A percentile compares a stretch with the other conserved stretches of the same genome.
Evolutionary conservation across 1,140 invertebrate genomes (phyloP).

Genomic region (Daktulosphaira vitifoliae): DNA sequence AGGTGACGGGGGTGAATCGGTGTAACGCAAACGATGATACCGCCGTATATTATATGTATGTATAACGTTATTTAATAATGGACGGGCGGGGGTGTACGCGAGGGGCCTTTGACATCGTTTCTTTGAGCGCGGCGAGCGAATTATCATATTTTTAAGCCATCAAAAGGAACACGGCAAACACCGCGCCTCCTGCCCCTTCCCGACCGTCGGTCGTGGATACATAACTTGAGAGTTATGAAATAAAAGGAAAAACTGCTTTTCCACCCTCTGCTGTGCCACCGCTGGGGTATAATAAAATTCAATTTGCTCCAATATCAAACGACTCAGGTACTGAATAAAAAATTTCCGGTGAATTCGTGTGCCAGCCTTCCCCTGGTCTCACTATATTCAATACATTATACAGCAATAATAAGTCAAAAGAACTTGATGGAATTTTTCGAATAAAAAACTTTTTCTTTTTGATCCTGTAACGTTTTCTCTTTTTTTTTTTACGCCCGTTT

Average conservation of each 20-base stretch:
- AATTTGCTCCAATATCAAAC: conserved; percentile 31
- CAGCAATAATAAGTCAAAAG: conserved; percentile 33
- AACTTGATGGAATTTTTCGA: conserved; percentile 33
- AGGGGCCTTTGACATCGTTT: conserved; percentile 31
- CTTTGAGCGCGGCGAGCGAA: conserved; percentile 32
- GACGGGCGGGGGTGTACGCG: background rate
- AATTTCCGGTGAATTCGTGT: conserved; percentile 23
- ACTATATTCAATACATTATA: conserved; percentile 20
- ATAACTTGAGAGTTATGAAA: conserved; percentile 30
- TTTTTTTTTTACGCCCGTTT: background rate
- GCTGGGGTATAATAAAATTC: conserved; percentile 29
- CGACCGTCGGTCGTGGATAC: background rate
- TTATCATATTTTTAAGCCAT: conserved; percentile 34
- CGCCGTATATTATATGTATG: background rate
- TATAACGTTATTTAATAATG: conserved; percentile 25
- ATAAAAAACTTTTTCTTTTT: conserved; percentile 31
- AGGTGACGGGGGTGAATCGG: background rate
- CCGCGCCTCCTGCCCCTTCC: background rate
- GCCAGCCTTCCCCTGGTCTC: background rate
- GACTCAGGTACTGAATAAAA: conserved; percentile 32
- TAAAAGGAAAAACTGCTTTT: conserved; percentile 34
- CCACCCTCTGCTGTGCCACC: background rate
- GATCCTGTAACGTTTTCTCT: conserved; percentile 27
- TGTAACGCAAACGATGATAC: background rate
- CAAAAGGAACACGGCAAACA: conserved; percentile 10